Evolutionary conservation across 2,797 vertebrate genomes (phyloP).

Genomic region (Salmo trutta): DNA sequence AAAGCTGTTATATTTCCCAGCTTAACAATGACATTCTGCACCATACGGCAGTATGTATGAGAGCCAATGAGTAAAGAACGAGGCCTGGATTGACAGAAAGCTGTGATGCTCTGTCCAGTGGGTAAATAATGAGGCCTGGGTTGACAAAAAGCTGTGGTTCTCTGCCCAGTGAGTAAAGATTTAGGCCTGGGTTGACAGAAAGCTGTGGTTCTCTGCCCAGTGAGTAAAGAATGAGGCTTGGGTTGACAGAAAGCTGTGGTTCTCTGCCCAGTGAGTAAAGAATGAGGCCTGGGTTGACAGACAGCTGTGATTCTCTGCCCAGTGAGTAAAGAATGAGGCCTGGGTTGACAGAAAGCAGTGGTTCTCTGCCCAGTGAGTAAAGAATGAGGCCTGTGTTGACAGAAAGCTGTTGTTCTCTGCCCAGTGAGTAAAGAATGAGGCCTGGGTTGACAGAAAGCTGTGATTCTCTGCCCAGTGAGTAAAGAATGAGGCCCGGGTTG

Average conservation of each 20-base stretch:
- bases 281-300: conserved; percentile 1
- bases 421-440: conserved; percentile 16
- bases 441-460: neutral
- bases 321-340: conserved; percentile 16
- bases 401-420: conserved; percentile 13
- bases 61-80: conserved; percentile 20
- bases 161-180: neutral
- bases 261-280: conserved; percentile 10
- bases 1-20: conserved; percentile 10
- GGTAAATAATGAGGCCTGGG: no score
- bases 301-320: neutral
- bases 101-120: conserved; percentile 9
- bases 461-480: conserved; percentile 4
- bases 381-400: neutral
- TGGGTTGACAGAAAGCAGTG: neutral
- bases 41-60: neutral
- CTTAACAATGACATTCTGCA: conserved; percentile 15
- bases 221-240: neutral
- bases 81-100: conserved; percentile 22
- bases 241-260: neutral
- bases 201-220: conserved; percentile 13
- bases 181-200: conserved; percentile 8
- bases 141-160: conserved; percentile 21
- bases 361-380: no score
- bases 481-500: conserved; percentile 11